A percentile compares a stretch with the other conserved stretches of the same genome.
These are phyloP conservation scores for Apostichopus japonicus DNA, from an alignment of 35 echinoderm and acorn worm species.

Conservation along the genomic window DNA sequence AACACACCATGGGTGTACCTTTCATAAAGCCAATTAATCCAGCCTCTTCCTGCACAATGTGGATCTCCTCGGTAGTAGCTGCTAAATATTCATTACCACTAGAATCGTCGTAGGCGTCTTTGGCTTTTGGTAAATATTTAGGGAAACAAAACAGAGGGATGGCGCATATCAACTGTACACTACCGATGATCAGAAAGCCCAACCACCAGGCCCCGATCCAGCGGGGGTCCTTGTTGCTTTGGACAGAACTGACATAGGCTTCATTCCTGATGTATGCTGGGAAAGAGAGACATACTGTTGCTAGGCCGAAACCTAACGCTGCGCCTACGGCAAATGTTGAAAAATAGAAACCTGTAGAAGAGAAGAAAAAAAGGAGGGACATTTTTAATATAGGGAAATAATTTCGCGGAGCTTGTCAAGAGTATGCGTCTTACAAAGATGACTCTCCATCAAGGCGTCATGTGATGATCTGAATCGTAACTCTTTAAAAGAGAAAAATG, in stretches of 20 bases:
- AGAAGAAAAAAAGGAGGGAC: not conserved
- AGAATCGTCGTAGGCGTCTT: not conserved
- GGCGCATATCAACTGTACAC: not conserved
- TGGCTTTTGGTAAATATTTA: conserved; percentile 31
- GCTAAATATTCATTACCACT: conserved; percentile 37
- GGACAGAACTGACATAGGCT: conserved; percentile 1
- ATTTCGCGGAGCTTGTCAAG: not conserved
- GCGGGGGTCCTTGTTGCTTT: conserved; percentile 53
- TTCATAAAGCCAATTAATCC: conserved; percentile 36
- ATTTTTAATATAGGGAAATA: not conserved
- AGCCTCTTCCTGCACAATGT: not conserved
- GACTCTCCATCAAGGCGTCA: too few species aligned
- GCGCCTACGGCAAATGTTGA: conserved; percentile 61
- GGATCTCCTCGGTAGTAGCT: not conserved
- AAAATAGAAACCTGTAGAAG: conserved; percentile 70
- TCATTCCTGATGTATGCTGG: conserved; percentile 56
- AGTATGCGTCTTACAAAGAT: too few species aligned
- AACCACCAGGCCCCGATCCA: conserved; percentile 91
- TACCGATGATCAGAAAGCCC: conserved; percentile 70
- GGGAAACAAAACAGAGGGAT: conserved; percentile 67
- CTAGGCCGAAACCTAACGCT: conserved; percentile 49
- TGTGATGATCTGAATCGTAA: too few species aligned
- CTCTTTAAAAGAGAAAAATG: too few species aligned
- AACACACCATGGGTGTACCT: not conserved
- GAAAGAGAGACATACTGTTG: conserved; percentile 45